Evolutionary conservation across 2,888 invertebrate species (phyloP).

Genomic region (Rhabditoides inermis): DNA sequence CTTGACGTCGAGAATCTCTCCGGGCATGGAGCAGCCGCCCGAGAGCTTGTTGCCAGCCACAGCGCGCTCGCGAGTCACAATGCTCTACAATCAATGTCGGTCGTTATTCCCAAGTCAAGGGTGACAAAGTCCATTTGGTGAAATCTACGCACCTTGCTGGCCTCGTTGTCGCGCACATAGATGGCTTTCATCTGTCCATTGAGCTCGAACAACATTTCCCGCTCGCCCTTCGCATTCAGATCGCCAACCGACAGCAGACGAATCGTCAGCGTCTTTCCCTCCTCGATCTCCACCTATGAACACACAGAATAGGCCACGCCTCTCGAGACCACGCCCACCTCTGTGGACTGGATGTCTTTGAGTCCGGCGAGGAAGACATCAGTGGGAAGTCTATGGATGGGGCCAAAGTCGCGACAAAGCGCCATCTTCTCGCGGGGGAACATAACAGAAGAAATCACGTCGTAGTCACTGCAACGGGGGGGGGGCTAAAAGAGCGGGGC

Average conservation of each 20-base stretch:
- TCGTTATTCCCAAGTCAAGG: too few species aligned
- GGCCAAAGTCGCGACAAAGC: slow-evolving; percentile 78
- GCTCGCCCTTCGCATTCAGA: slow-evolving; percentile 79
- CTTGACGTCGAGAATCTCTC: slow-evolving; percentile 81
- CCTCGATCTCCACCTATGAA: slow-evolving; percentile 80
- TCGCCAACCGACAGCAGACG: slow-evolving; percentile 70
- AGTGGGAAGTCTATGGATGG: slow-evolving; percentile 86
- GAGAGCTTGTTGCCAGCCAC: too few species aligned
- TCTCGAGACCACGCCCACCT: slow-evolving; percentile 63
- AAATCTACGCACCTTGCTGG: slow-evolving; percentile 69
- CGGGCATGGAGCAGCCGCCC: slow-evolving; percentile 96
- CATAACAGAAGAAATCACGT: slow-evolving; percentile 88
- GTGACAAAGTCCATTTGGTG: too few species aligned
- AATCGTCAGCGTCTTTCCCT: slow-evolving; percentile 84
- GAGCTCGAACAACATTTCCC: slow-evolving; percentile 94
- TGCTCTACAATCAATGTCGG: slow-evolving; percentile 61
- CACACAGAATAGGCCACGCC: too few species aligned
- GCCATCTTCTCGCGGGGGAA: slow-evolving; percentile 77
- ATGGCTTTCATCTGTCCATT: slow-evolving; percentile 91
- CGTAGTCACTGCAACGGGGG: slow-evolving; percentile 62
- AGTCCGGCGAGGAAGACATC: slow-evolving; percentile 87
- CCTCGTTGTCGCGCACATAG: slow-evolving; percentile 79
- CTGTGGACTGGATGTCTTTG: slow-evolving; percentile 71
- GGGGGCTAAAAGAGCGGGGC: too few species aligned
- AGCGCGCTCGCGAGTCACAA: slow-evolving; percentile 90